These are phyloP conservation scores for Pocillopora damicornis DNA, from an alignment of 64 coral and sea anemone species.

Conservation along the genomic window DNA sequence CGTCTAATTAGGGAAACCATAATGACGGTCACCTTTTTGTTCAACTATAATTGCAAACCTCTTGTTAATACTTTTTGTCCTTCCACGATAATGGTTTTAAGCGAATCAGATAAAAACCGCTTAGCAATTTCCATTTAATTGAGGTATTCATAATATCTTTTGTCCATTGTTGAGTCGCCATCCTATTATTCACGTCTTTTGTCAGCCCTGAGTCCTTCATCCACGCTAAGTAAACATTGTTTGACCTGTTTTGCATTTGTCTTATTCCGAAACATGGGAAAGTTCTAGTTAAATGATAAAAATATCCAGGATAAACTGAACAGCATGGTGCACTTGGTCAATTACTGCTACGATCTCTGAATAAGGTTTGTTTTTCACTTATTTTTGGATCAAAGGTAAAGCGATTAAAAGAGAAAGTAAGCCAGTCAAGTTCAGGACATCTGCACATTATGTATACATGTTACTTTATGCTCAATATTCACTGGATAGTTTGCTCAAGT, in stretches of 20 bases:
- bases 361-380: not conserved
- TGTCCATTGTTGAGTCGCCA: not conserved
- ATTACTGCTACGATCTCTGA: not conserved
- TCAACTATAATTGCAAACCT: not conserved
- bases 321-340: not conserved
- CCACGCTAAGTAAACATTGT: conserved; percentile 10
- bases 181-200: not conserved
- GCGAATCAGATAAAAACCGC: conserved; percentile 6
- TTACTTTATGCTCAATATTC: not conserved
- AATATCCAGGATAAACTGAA: not conserved
- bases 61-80: not conserved
- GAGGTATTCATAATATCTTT: not conserved
- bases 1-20: not conserved
- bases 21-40: not conserved
- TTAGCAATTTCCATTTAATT: conserved; percentile 17
- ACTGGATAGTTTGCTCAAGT: not conserved
- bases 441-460: not conserved
- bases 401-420: too few species aligned
- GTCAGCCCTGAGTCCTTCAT: not conserved
- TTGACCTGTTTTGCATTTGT: not conserved
- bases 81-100: not conserved
- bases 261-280: not conserved
- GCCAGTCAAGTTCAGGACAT: not conserved
- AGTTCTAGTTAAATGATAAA: not conserved
- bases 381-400: not conserved